Conservation (phyloP, 1,140 invertebrate species). For the Bombus consobrinus region DNA sequence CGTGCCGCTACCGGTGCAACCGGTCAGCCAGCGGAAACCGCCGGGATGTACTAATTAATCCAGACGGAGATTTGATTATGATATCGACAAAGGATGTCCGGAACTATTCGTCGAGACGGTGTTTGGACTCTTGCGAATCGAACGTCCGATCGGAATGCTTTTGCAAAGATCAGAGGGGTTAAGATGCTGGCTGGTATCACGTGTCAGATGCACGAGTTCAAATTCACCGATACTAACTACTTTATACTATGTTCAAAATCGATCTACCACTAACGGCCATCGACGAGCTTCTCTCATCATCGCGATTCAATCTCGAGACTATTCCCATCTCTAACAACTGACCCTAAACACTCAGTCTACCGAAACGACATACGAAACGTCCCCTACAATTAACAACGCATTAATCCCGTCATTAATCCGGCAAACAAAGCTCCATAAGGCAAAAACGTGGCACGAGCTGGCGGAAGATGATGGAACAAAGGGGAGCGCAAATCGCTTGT, state of each 20-base stretch:
- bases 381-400: conserved; percentile 3
- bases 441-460: conserved; percentile 1
- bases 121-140: no score
- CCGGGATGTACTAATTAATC: conserved; percentile 38
- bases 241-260: not conserved
- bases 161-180: no score
- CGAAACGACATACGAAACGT: not conserved
- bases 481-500: conserved; percentile 26
- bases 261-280: not conserved
- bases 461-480: conserved; percentile 28
- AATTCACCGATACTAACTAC: not conserved
- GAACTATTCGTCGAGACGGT: not conserved
- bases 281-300: no score
- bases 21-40: conserved; percentile 16
- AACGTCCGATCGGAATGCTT: not conserved
- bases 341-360: not conserved
- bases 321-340: not conserved
- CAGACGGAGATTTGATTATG: conserved; percentile 24
- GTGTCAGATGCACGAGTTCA: not conserved
- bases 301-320: not conserved
- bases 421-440: not conserved
- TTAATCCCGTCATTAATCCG: conserved; percentile 1
- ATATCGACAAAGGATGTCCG: not conserved
- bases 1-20: not conserved
- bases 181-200: not conserved